phyloP scores from a whole-genome alignment of 2,113 vertebrate species.

The Progne subis region DNA sequence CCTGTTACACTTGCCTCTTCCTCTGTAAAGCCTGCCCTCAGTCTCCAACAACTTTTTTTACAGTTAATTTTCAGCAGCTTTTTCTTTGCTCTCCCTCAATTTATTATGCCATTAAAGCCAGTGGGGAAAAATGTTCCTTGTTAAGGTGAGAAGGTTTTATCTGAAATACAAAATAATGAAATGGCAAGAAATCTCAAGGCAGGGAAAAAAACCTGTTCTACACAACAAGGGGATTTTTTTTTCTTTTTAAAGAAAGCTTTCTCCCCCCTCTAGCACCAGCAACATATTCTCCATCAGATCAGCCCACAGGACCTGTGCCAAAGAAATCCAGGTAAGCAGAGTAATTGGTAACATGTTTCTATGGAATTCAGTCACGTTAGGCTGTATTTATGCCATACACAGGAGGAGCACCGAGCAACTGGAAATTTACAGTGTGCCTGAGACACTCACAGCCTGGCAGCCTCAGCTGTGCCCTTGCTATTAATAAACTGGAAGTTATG shows the following conservation, averaged over 20 bases:
- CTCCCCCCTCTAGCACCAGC: neutral
- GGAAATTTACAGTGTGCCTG: conserved; percentile 15
- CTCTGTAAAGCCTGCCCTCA: neutral
- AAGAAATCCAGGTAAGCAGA: conserved; percentile 34
- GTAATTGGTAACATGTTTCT: conserved; percentile 50
- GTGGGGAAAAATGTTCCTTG: conserved; percentile 17
- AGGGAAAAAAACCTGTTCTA: neutral
- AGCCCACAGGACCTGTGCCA: neutral
- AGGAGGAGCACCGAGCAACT: neutral
- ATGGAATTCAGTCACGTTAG: neutral
- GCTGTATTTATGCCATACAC: neutral
- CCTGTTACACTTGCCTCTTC: conserved; percentile 16
- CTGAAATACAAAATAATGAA: conserved; percentile 24
- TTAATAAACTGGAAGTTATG: conserved; percentile 24
- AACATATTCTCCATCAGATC: neutral
- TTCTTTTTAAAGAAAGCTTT: neutral
- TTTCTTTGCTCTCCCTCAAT: neutral
- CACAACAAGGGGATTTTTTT: neutral
- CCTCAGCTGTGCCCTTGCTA: neutral
- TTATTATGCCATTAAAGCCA: conserved; percentile 39
- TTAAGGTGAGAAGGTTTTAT: conserved; percentile 34
- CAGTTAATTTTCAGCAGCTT: neutral
- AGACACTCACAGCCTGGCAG: neutral
- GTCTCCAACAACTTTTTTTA: conserved; percentile 2
- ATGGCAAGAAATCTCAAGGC: conserved; percentile 36